phyloP scores from a whole-genome alignment of 2,888 invertebrate genomes.

The Lycophotia porphyrea region DNA sequence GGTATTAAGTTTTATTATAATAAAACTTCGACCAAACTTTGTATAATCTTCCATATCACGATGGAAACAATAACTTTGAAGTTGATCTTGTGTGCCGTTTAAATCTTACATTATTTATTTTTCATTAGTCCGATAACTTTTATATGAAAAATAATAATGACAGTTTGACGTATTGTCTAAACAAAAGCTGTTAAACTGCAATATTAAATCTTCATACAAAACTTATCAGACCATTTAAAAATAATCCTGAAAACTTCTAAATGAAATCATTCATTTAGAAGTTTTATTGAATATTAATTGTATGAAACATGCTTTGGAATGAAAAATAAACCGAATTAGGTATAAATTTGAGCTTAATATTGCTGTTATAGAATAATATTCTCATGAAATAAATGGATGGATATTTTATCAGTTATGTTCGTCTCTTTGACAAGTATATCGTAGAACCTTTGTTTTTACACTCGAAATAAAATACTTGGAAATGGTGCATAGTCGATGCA shows the following conservation, averaged over 20 bases:
- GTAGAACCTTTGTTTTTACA: background rate
- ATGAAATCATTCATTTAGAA: conserved; percentile 10
- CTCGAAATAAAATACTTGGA: conserved; percentile 4
- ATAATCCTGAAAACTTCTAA: background rate
- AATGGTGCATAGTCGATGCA: conserved; percentile 4
- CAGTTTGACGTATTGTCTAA: background rate
- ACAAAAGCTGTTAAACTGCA: background rate
- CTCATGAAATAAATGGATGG: background rate
- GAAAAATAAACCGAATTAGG: background rate
- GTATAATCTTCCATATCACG: conserved; percentile 20
- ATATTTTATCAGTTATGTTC: background rate
- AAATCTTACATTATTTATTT: background rate
- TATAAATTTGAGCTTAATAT: background rate
- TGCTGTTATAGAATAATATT: background rate
- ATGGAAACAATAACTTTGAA: conserved; percentile 25
- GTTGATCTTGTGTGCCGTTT: conserved; percentile 14
- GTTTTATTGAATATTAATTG: conserved; percentile 26
- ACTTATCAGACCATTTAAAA: background rate
- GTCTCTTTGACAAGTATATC: background rate
- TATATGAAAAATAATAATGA: background rate
- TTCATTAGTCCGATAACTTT: background rate
- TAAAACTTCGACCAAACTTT: conserved; percentile 9
- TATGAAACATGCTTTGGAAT: background rate
- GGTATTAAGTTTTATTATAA: conserved; percentile 41
- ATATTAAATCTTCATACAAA: background rate